Base-by-base conservation (phyloP, 2,888 invertebrate species). In the Cerceris rybyensis region DNA sequence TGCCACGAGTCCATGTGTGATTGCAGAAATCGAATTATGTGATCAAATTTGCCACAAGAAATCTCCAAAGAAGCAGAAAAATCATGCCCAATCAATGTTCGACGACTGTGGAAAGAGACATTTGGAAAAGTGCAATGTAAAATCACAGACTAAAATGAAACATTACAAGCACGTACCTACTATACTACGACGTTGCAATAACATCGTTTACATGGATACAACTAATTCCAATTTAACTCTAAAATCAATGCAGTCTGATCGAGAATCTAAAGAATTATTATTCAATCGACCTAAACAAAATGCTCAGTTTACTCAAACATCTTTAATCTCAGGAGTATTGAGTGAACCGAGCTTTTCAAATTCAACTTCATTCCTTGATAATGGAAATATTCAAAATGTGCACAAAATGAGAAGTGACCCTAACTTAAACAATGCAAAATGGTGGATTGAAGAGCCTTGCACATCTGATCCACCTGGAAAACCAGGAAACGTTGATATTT, bases 91-190 rank as follows among this genome's bases (percentile, higher is more conserved):
- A 7, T 17, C 59, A 1, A 11, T 57, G 0, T 17, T n/a, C 1
- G 65, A 60, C 9, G 50, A 2, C 1, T 58, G 13, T 7, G 2
- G n/a, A 0, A 71, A 17, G 0, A 70, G 8, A 13, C 28, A 71
- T 2, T 7, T 9, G 0, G 67, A 11, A 4, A 71, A 28, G 14
- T 17, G 17, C 9, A 65, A 16, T 11, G 2, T 41, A 0, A 78
- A 78, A 5, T 2, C 46, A 0, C 9, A 49, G 7, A 8, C 52
- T 11, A 78, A 60, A 13, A 7, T 9, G 17, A 78, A 65, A n/a
- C 68, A 39, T 14, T 13, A 60, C 11, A 78, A 77, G 49, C 64
- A 78, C 5, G 16, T 77, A 0, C 78, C 78, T 0, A 46, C 77
- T 7, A 78, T 78, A 55, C 52, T 78, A 1, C 58, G 78, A 7